Evolutionary conservation across 2,797 vertebrate genomes (phyloP), one percentile per base, ranked within the genome.

Genomic region (Trachurus trachurus): DNA sequence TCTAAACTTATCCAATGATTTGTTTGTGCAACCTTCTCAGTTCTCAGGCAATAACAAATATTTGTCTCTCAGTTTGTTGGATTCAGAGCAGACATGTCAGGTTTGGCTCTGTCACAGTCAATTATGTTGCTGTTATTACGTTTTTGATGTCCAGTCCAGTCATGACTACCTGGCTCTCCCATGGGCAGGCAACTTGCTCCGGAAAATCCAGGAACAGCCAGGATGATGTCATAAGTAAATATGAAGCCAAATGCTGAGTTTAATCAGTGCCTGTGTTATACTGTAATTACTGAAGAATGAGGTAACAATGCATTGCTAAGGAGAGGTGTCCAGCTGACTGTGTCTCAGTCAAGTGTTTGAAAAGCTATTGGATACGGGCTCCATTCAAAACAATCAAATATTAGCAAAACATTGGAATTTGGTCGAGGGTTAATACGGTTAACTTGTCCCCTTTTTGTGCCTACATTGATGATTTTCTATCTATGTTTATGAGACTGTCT

Each of bases 151-250:
- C 88, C 88, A 67, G 77, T 85, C 88, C 82, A 69, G 8, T 71
- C 86, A 79, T 90, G 26, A 90, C 90, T 92, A 93, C 93, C 91
- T 91, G 87, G 86, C 81, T 85, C 85, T 88, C 81, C 84, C 60
- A 34, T 0, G 31, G 81, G 75, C 85, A 89, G 80, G 75, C 83
- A 66, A 90, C 12, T 60, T 67, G 62, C 29, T 65, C 17, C 9
- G 67, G 19, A 83, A 69, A 42, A 83, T 47, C 53, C 50, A 73
- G 61, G 77, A 81, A 79, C 49, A 84, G 81, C 74, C 83, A 83
- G 86, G 86, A 88, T 49, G 70, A 58, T 74, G 76, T 76, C 71
- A 78, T 59, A 81, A 44, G 3, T 75, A 71, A 92, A 61, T 75
- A 86, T 87, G 68, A 86, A 81, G 78, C 85, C 44, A 58, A 91